Evolutionary conservation across 1,140 invertebrate species (phyloP).

Genomic region (Lamellibrachia luymesi): DNA sequence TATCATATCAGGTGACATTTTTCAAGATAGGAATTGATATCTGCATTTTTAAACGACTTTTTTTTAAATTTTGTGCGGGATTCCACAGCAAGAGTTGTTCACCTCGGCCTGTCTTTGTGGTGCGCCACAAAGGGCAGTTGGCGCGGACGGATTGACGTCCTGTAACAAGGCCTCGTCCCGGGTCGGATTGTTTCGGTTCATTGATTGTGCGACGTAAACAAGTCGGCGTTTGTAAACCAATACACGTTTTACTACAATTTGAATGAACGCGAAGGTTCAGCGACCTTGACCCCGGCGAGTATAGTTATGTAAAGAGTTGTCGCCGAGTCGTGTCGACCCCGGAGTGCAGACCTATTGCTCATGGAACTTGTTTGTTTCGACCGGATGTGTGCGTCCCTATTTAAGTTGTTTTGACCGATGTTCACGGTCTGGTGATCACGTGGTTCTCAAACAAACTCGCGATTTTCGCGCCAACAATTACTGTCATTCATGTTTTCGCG

Average conservation of each 20-base stretch:
- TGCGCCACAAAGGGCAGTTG: not conserved
- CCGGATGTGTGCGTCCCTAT: not conserved
- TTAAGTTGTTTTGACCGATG: not conserved
- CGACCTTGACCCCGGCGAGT: not conserved
- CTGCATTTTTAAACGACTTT: not conserved
- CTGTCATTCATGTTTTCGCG: not conserved
- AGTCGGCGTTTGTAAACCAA: not conserved
- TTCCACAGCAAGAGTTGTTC: not conserved
- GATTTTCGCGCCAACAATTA: not conserved
- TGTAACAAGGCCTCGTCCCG: not conserved
- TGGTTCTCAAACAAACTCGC: not conserved
- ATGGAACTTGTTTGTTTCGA: not conserved
- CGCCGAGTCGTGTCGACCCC: not conserved
- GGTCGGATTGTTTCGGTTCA: not conserved
- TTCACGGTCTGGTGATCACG: not conserved
- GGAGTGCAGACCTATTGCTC: not conserved
- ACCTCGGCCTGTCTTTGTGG: not conserved
- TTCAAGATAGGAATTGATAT: too few relatives aligned
- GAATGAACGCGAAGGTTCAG: not conserved
- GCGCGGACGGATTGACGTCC: not conserved
- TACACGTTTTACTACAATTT: not conserved
- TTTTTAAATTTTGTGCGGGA: not conserved
- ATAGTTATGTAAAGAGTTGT: not conserved
- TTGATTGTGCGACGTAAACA: not conserved
- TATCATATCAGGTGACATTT: too few relatives aligned